A percentile compares a stretch with the other conserved stretches of the same genome.
Conservation (phyloP, 2,797 vertebrate species). For the Capromys pilorides region DNA sequence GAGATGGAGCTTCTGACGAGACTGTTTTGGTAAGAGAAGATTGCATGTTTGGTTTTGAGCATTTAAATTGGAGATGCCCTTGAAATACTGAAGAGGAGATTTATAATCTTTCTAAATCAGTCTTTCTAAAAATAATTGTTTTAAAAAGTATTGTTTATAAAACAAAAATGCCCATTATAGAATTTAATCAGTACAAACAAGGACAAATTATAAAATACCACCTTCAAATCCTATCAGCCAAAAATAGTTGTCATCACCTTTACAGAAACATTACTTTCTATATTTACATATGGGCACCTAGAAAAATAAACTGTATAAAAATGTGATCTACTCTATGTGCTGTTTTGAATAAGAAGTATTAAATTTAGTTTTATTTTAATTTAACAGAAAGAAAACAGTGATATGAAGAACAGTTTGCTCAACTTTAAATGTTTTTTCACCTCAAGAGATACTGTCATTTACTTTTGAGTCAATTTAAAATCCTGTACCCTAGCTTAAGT, state of each 20-base stretch:
- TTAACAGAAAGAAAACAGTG: constrained; percentile 50
- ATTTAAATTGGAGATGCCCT: constrained; percentile 58
- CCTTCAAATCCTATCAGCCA: constrained; percentile 51
- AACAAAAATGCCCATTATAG: constrained; percentile 39
- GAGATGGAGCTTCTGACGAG: background rate
- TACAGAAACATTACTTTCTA: constrained; percentile 51
- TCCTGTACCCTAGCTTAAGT: constrained; percentile 27
- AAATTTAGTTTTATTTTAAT: constrained; percentile 62
- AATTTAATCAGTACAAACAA: constrained; percentile 61
- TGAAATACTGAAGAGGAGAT: constrained; percentile 51
- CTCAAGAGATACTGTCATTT: constrained; percentile 36
- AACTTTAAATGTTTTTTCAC: constrained; percentile 48
- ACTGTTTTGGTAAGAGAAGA: constrained; percentile 34
- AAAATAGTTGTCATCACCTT: constrained; percentile 59
- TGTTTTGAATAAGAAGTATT: constrained; percentile 64
- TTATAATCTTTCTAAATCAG: constrained; percentile 25
- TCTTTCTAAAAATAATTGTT: constrained; percentile 23
- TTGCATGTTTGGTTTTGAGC: constrained; percentile 22
- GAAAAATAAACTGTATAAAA: constrained; percentile 58
- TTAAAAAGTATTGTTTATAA: constrained; percentile 18
- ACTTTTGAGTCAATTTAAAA: constrained; percentile 53
- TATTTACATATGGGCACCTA: background rate
- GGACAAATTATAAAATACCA: constrained; percentile 58
- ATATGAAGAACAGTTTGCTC: constrained; percentile 39
- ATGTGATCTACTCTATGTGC: background rate